Evolutionary conservation across 2,113 vertebrate genomes (phyloP).

Genomic region (Chlamydotis undulata): DNA sequence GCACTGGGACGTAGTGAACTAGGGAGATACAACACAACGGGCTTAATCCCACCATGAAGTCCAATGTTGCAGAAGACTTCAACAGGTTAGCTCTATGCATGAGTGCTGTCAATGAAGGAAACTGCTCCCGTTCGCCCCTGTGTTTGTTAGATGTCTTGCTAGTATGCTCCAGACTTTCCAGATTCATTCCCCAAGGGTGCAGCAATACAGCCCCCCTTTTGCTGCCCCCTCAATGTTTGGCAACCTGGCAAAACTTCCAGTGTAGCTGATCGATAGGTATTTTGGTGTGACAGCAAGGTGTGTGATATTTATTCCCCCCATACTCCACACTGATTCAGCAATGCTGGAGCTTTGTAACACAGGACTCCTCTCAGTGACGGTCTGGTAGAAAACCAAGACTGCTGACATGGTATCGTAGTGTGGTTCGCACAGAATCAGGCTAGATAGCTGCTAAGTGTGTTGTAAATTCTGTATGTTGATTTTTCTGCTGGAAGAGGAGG

Average conservation of each 20-base stretch:
- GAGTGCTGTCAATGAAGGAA: neutral
- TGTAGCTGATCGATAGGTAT: neutral
- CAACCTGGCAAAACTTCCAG: neutral
- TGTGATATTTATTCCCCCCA: neutral
- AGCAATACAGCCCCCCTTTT: neutral
- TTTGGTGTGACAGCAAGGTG: neutral
- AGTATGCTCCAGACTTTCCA: neutral
- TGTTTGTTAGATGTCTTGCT: neutral
- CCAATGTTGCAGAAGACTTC: neutral
- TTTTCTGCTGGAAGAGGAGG: neutral
- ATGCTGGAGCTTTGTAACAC: neutral
- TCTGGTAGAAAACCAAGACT: neutral
- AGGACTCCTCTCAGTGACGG: neutral
- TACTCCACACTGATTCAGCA: neutral
- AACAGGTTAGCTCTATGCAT: neutral
- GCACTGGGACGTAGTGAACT: neutral
- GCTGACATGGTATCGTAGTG: neutral
- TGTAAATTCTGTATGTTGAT: neutral
- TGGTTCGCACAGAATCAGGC: neutral
- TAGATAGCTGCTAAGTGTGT: neutral
- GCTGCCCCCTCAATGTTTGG: neutral
- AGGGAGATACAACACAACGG: neutral
- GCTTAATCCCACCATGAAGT: neutral
- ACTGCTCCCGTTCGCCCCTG: accelerated
- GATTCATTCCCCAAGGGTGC: neutral